Percentiles rank a stretch among this genome's conserved stretches.
Evolutionary conservation across 2,888 invertebrate genomes (phyloP).

Genomic region (Celastrina argiolus): DNA sequence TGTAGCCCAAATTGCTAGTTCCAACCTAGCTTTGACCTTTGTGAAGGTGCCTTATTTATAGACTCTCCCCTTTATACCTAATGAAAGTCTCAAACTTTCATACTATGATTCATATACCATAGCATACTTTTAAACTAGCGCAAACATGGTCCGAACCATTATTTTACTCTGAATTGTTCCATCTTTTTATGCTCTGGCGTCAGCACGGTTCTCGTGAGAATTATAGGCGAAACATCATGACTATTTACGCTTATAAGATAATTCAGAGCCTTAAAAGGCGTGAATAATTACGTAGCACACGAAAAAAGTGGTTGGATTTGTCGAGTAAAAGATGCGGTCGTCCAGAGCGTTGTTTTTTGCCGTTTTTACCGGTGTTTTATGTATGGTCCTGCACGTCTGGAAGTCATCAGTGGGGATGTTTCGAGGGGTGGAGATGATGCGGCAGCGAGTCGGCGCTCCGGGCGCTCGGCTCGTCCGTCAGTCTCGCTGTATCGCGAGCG

Average conservation of each 20-base stretch:
- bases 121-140: background rate
- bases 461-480: conserved; percentile 47
- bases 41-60: background rate
- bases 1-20: background rate
- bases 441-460: conserved; percentile 40
- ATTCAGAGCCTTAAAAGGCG: conserved; percentile 64
- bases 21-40: conserved; percentile 2
- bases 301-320: conserved; percentile 63
- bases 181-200: conserved; percentile 34
- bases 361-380: conserved; percentile 35
- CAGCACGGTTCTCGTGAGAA: conserved; percentile 49
- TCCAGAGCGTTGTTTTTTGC: conserved; percentile 42
- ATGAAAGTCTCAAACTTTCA: conserved; percentile 3
- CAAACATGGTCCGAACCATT: conserved; percentile 10
- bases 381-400: conserved; percentile 38
- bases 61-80: background rate
- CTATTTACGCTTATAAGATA: conserved; percentile 52
- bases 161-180: conserved; percentile 29
- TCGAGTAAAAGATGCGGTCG: conserved; percentile 44
- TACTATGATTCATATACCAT: conserved; percentile 21
- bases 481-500: conserved; percentile 66
- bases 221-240: conserved; percentile 38
- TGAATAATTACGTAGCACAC: conserved; percentile 59
- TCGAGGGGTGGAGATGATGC: conserved; percentile 55
- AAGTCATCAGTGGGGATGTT: conserved; percentile 44